Evolutionary conservation across 2,797 vertebrate genomes (phyloP).

Genomic region (Champsocephalus gunnari): DNA sequence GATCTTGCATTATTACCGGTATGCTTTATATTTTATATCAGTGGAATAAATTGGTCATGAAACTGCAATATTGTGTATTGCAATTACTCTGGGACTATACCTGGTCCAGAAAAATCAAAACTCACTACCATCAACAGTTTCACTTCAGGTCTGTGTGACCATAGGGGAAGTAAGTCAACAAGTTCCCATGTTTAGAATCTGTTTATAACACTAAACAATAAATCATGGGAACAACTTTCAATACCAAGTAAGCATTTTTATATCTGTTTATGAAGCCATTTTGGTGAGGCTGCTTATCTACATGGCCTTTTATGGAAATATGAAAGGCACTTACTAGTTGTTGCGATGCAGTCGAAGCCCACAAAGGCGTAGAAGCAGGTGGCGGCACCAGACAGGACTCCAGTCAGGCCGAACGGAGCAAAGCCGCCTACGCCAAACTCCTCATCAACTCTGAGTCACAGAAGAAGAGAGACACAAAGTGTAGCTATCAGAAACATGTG

Average conservation of each 20-base stretch:
- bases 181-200: neutral
- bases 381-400: conserved; percentile 91
- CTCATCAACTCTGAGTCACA: conserved; percentile 42
- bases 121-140: neutral
- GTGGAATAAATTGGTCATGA: too few species aligned
- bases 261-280: neutral
- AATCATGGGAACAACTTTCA: neutral
- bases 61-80: too few species aligned
- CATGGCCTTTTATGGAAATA: neutral
- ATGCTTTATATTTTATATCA: too few species aligned
- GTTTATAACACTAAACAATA: neutral
- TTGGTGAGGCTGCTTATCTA: neutral
- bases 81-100: too few species aligned
- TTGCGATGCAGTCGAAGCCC: conserved; percentile 98
- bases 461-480: neutral
- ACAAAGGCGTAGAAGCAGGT: conserved; percentile 99
- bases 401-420: conserved; percentile 90
- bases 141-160: neutral
- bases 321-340: conserved; percentile 88
- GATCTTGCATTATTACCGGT: too few species aligned
- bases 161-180: neutral
- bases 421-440: conserved; percentile 90
- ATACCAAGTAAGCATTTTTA: neutral
- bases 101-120: neutral
- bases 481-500: neutral